Base-by-base conservation (phyloP, 2,888 invertebrate species). In the Eretmocerus hayati region DNA sequence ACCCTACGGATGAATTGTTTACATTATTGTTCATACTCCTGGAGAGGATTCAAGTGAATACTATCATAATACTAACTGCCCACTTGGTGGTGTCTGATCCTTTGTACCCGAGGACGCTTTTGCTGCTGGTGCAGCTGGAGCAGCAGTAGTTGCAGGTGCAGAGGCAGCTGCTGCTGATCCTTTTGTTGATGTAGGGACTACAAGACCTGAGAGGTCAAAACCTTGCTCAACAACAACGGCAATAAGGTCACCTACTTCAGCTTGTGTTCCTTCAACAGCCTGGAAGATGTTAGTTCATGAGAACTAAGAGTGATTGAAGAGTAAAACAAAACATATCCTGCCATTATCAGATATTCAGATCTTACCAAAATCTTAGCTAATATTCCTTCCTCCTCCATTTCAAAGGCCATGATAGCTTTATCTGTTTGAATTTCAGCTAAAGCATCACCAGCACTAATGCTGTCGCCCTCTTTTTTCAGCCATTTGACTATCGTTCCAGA, bases 361-460 rank as follows among this genome's bases (percentile, higher is more conserved):
- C 15, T 20, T 20, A 80, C 78, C 60, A 81, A 60, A 59, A 81
- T 79, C 65, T 81, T 81, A 1, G 81, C 81, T 42, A 81, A 60
- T 40, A 76, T 69, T 11, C 76, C 79, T 55, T 81, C 79, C 38
- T 82, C 81, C 53, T 81, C 81, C 40, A 71, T 68, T 62, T 82
- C 81, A 59, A 81, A 73, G 5, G 77, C 70, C 62, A 82, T 76
- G 2, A 81, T 75, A 44, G 81, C 81, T 66, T 82, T 82, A 61
- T 82, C 81, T 2, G 81, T 82, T 64, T 82, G 80, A 57, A 82
- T 79, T 50, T 83, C 81, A 62, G 81, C 81, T 5, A 83, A 58
- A 4, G 79, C 74, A 66, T 83, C 83, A 11, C 83, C 83, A 16
- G 81, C 73, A 41, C 66, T 56, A 48, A 79, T 67, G 35, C 62